phyloP scores from a whole-genome alignment of 2,113 vertebrate species.

The Picathartes gymnocephalus region DNA sequence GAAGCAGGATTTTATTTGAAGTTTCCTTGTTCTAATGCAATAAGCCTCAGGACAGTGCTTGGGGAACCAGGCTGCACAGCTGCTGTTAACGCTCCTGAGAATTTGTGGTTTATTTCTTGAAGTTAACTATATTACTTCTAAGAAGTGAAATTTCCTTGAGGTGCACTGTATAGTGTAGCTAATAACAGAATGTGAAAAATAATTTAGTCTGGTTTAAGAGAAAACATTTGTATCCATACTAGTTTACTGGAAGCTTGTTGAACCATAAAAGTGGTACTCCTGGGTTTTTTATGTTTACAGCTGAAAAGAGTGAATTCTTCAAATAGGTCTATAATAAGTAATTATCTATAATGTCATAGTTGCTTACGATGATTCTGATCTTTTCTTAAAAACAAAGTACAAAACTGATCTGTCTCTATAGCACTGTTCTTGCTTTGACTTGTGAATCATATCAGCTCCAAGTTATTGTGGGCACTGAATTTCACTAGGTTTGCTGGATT shows the following conservation, averaged over 20 bases:
- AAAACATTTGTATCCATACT: background rate
- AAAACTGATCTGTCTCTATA: background rate
- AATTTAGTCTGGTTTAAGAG: background rate
- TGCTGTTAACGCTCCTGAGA: background rate
- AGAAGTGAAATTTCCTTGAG: background rate
- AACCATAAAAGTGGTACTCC: background rate
- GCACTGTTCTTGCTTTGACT: background rate
- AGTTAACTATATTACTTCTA: background rate
- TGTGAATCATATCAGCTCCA: background rate
- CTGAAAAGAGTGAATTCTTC: background rate
- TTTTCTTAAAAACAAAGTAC: background rate
- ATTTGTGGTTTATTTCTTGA: background rate
- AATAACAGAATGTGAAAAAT: background rate
- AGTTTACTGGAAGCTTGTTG: background rate
- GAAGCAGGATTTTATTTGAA: background rate
- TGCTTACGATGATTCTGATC: background rate
- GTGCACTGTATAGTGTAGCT: background rate
- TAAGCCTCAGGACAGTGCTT: background rate
- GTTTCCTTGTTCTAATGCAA: background rate
- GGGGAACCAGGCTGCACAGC: background rate
- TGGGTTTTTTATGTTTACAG: background rate
- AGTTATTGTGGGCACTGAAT: background rate
- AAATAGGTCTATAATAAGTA: background rate
- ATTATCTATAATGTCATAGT: background rate
- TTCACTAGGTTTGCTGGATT: background rate